These are phyloP conservation scores for Tychaedon coryphoeus DNA, from an alignment of 2,113 vertebrate genomes.

Conservation along the genomic window DNA sequence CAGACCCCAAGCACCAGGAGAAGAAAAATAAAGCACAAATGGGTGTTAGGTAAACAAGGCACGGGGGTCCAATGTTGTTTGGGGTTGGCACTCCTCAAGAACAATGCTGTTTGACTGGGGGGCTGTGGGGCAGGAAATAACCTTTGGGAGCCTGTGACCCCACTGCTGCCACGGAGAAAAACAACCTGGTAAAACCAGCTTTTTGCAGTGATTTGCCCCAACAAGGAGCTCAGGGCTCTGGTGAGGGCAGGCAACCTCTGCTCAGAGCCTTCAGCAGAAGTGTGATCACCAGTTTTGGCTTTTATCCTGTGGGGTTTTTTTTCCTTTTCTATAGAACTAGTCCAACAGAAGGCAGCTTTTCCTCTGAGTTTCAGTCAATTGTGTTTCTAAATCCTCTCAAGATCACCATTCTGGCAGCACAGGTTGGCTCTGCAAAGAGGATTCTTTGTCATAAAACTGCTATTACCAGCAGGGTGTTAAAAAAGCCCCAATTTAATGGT, in stretches of 20 bases:
- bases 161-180: background rate
- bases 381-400: background rate
- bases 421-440: background rate
- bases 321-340: background rate
- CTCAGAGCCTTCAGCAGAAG: background rate
- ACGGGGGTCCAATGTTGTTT: background rate
- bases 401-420: background rate
- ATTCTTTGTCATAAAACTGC: background rate
- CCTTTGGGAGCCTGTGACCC: background rate
- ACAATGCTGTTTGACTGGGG: background rate
- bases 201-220: background rate
- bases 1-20: background rate
- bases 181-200: background rate
- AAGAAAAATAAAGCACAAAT: constrained; percentile 26
- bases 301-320: background rate
- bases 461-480: background rate
- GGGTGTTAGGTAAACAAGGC: background rate
- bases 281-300: background rate
- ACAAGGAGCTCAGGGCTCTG: background rate
- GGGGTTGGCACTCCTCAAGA: background rate
- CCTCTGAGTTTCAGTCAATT: background rate
- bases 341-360: background rate
- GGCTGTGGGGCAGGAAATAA: constrained; percentile 16
- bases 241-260: background rate
- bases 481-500: background rate